A percentile compares a stretch with the other conserved stretches of the same genome.
These are phyloP conservation scores for Cantharis rustica DNA, from an alignment of 2,888 invertebrate genomes.

Conservation along the genomic window DNA sequence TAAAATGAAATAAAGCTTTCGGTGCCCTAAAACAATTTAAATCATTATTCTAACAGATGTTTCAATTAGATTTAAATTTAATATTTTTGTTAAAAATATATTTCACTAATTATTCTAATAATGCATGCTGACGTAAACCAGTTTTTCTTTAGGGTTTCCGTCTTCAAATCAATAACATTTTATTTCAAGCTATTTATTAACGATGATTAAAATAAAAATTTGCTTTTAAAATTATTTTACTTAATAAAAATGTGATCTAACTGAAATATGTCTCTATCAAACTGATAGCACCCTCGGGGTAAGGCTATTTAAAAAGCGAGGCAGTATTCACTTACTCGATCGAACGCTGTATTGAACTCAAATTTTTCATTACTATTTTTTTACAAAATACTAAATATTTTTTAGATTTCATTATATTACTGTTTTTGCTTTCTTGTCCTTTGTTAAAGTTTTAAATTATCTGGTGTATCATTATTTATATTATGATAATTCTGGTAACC, in stretches of 20 bases:
- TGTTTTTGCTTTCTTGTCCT: not conserved
- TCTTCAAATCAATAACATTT: not conserved
- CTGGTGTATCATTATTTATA: not conserved
- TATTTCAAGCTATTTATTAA: not conserved
- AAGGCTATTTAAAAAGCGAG: not conserved
- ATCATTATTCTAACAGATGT: not conserved
- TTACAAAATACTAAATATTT: not conserved
- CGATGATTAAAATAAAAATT: not conserved
- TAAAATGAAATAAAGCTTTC: not conserved
- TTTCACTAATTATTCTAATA: not conserved
- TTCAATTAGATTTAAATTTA: not conserved
- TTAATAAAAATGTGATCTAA: not conserved
- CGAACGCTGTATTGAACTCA: not conserved
- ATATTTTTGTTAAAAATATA: not conserved
- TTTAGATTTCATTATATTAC: not conserved
- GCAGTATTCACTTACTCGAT: not conserved
- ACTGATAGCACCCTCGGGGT: not conserved
- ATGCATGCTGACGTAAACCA: not conserved
- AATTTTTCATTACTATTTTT: not conserved
- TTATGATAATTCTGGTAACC: not conserved
- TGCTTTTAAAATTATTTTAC: not conserved
- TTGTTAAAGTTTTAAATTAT: not conserved
- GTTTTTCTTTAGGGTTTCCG: not conserved
- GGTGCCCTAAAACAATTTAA: not conserved
- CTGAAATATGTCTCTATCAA: not conserved